Percentiles rank a stretch among this genome's conserved stretches.
Conservation (phyloP, 1,140 invertebrate genomes). For the Orchestia grillus region DNA sequence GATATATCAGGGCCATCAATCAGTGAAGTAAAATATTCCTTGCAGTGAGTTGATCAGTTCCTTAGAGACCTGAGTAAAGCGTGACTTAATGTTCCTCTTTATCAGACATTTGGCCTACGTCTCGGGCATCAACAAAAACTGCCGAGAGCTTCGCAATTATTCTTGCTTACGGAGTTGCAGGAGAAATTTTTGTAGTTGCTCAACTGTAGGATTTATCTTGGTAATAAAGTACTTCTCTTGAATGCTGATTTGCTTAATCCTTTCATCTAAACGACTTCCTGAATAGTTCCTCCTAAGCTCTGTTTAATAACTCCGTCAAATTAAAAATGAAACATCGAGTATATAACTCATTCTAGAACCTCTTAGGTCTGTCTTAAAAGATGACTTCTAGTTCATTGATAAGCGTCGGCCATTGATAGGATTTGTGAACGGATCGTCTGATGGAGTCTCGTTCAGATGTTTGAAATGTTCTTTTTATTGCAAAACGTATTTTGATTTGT, state of each 20-base stretch:
- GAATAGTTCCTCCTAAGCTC: slow-evolving; percentile 7
- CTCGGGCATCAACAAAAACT: slow-evolving; percentile 21
- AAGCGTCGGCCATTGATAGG: background rate
- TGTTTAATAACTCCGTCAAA: slow-evolving; percentile 32
- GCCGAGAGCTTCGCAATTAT: slow-evolving; percentile 23
- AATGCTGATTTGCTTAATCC: slow-evolving; percentile 54
- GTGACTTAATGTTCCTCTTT: slow-evolving; percentile 52
- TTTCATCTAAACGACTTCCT: slow-evolving; percentile 43
- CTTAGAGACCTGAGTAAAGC: slow-evolving; percentile 29
- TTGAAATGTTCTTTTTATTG: too few relatives aligned
- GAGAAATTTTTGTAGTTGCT: slow-evolving; percentile 45
- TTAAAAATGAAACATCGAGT: background rate
- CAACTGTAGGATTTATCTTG: slow-evolving; percentile 46
- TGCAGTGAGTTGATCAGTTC: slow-evolving; percentile 48
- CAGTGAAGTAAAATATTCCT: slow-evolving; percentile 48
- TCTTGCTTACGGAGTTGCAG: background rate
- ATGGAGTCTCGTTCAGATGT: too few relatives aligned
- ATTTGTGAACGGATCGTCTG: too few relatives aligned
- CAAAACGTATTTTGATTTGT: too few relatives aligned
- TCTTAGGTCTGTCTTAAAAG: background rate
- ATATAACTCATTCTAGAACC: background rate
- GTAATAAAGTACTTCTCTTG: slow-evolving; percentile 40
- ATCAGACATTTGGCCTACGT: slow-evolving; percentile 49
- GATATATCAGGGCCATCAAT: slow-evolving; percentile 53
- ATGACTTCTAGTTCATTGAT: background rate